Base-by-base conservation (phyloP, 2,888 invertebrate species). In the Eupelmus urozonus region DNA sequence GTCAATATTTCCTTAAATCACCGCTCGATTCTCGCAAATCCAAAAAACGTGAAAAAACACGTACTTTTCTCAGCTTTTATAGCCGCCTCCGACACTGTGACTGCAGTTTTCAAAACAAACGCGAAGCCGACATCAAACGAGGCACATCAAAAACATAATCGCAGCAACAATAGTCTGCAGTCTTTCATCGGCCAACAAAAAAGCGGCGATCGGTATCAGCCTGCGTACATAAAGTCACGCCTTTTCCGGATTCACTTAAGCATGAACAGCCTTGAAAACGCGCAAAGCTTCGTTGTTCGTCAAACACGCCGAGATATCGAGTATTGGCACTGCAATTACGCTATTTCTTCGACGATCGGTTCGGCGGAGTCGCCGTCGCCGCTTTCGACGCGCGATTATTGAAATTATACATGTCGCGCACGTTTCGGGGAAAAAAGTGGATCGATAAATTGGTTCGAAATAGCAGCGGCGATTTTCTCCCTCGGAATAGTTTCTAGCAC, bases 201-300 rank as follows among this genome's bases (percentile, higher is more conserved):
- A 59, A 23, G 25, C 29, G 63, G 55, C 53, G 16, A n/a, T 23
- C 13, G 3, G 42, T 40, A 25, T 74, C 34, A 42, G 16, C 3
- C 34, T 34, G 34, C 34, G n/a, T 9, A 59, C 18, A 23, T 25
- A 45, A 25, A 59, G 66, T 11, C 74, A 59, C 74, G 27, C 74
- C 74, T 67, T 55, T 74, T 74, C 74, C 74, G 59, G 66, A 67
- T 59, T 67, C 74, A 40, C 5, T 67, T 67, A 23, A 23, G 67
- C 49, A 9, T 59, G 51, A 45, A 34, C 27, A 67, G 34, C 74
- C 74, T 74, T 74, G 74, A 67, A 59, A 59, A 62, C 27, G 57
- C 20, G n/a, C 45, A 20, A 57, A 62, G 20, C 2, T 74, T 66
- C 23, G 51, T 74, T 51, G 29, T 53, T 27, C 60, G 13, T 16